These are phyloP conservation scores for Oegoconia quadripuncta DNA, from an alignment of 2,888 invertebrate species.

Conservation along the genomic window DNA sequence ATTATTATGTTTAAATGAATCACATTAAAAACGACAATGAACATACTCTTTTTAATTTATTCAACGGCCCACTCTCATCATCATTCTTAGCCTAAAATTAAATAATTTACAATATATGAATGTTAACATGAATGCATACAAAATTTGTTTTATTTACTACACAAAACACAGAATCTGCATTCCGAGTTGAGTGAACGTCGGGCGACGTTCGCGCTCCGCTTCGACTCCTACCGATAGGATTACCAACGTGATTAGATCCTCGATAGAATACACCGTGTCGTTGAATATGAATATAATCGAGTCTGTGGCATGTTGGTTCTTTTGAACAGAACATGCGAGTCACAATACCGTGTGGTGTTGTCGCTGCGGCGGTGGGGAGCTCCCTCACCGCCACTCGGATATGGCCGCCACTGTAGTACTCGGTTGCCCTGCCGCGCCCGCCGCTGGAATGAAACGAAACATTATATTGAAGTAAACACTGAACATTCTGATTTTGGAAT, in stretches of 20 bases:
- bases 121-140: constrained; percentile 65
- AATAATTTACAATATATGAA: constrained; percentile 71
- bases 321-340: constrained; percentile 23
- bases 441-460: constrained; percentile 32
- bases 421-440: constrained; percentile 74
- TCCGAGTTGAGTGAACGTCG: constrained; percentile 26
- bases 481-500: not conserved
- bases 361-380: constrained; percentile 33
- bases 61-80: constrained; percentile 44
- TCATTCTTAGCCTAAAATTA: constrained; percentile 49
- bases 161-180: constrained; percentile 33
- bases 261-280: constrained; percentile 33
- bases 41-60: constrained; percentile 21
- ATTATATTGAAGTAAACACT: constrained; percentile 3
- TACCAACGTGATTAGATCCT: constrained; percentile 27
- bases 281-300: constrained; percentile 34
- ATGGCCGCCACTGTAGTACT: constrained; percentile 78
- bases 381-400: constrained; percentile 81
- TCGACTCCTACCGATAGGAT: constrained; percentile 33
- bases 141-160: constrained; percentile 27
- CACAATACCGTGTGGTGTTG: constrained; percentile 22
- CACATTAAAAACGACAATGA: constrained; percentile 36
- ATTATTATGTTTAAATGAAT: constrained; percentile 36
- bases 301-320: constrained; percentile 27
- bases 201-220: constrained; percentile 28